Conservation (phyloP, 2,113 vertebrate species). For the Poeciliopsis occidentalis region DNA sequence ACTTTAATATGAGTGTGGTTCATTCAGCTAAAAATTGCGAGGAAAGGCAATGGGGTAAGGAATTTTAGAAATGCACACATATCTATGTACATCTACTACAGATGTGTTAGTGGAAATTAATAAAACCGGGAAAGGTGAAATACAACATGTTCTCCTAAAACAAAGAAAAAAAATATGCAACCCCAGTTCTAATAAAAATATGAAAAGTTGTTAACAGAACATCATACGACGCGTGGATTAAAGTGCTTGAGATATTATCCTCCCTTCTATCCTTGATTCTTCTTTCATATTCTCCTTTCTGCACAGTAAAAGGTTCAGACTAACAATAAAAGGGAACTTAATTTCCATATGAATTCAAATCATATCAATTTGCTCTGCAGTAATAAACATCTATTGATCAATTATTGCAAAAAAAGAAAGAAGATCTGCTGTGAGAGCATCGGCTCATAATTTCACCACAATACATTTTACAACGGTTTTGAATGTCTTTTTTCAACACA, state of each 20-base stretch:
- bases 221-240: neutral
- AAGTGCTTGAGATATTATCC: neutral
- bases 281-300: neutral
- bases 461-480: neutral
- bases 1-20: slow-evolving; percentile 2
- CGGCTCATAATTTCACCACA: neutral
- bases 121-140: too few relatives aligned
- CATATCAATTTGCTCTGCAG: neutral
- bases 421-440: neutral
- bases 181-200: neutral
- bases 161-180: neutral
- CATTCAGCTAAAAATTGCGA: slow-evolving; percentile 5
- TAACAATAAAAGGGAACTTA: neutral
- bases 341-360: slow-evolving; percentile 8
- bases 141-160: neutral
- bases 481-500: neutral
- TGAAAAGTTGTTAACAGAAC: neutral
- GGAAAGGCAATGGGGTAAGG: neutral
- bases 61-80: neutral
- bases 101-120: neutral
- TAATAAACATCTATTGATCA: neutral
- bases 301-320: neutral
- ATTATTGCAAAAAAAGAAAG: neutral
- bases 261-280: neutral
- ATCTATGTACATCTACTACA: neutral